phyloP scores from a whole-genome alignment of 2,797 vertebrate species.

The Tiaroga cobitis region DNA sequence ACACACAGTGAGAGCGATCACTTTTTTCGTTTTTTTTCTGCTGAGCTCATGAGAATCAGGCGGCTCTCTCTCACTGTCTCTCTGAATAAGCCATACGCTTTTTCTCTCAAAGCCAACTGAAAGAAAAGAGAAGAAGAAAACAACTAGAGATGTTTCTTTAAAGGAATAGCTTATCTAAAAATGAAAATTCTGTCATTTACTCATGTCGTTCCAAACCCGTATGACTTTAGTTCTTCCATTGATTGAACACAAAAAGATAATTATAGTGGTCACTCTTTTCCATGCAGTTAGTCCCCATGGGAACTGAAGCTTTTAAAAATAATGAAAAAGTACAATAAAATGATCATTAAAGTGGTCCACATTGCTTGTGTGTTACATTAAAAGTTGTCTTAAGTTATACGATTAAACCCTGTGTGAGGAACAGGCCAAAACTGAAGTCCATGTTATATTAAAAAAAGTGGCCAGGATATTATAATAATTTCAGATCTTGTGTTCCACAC shows the following conservation, averaged over 20 bases:
- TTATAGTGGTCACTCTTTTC: not conserved
- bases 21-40: conserved; percentile 57
- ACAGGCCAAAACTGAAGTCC: not conserved
- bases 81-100: conserved; percentile 53
- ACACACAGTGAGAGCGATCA: conserved; percentile 56
- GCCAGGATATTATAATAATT: not conserved
- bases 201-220: not conserved
- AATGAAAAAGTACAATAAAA: conserved; percentile 11
- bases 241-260: conserved; percentile 4
- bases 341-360: conserved; percentile 1
- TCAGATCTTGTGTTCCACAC: not conserved
- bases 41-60: conserved; percentile 60
- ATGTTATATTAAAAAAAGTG: not conserved
- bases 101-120: conserved; percentile 27
- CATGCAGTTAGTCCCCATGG: not conserved
- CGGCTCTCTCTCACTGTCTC: conserved; percentile 56
- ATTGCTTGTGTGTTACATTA: not conserved
- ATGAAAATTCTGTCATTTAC: conserved; percentile 7
- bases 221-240: conserved; percentile 15
- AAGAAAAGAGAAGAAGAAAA: conserved; percentile 26
- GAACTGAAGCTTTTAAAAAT: not conserved
- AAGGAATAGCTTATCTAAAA: not conserved
- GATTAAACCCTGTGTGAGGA: not conserved
- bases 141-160: conserved; percentile 52
- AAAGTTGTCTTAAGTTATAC: not conserved